Evolutionary conservation across 1,140 invertebrate genomes (phyloP).

Genomic region (Cepaea nemoralis): DNA sequence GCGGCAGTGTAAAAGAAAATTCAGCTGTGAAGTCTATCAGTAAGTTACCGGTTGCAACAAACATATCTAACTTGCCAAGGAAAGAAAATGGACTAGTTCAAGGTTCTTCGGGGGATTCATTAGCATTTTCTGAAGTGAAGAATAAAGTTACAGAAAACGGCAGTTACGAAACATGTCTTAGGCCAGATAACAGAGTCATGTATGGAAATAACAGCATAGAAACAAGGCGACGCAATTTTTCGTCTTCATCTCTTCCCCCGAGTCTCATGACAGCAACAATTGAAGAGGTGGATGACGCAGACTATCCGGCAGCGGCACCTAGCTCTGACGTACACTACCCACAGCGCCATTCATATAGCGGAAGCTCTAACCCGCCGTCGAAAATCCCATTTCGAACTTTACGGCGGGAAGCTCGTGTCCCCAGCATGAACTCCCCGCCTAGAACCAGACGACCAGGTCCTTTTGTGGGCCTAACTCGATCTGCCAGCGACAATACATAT

Average conservation of each 20-base stretch:
- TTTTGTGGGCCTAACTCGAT: background rate
- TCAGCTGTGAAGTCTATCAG: too few species aligned
- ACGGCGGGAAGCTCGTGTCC: slow-evolving; percentile 15
- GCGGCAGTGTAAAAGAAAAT: too few species aligned
- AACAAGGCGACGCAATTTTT: slow-evolving; percentile 27
- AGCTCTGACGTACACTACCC: background rate
- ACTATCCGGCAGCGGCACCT: background rate
- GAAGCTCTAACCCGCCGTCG: background rate
- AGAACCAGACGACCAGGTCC: background rate
- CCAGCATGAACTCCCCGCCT: slow-evolving; percentile 16
- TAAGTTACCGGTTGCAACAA: too few species aligned
- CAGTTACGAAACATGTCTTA: background rate
- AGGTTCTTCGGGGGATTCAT: background rate
- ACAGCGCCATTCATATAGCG: slow-evolving; percentile 22
- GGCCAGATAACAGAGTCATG: background rate
- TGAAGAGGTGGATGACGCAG: slow-evolving; percentile 37
- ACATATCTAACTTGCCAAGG: too few species aligned
- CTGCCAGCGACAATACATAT: slow-evolving; percentile 18
- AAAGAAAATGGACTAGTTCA: too few species aligned
- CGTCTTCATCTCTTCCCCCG: slow-evolving; percentile 38
- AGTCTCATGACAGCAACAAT: slow-evolving; percentile 37
- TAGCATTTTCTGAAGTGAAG: background rate
- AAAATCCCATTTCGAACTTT: background rate
- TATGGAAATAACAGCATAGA: background rate
- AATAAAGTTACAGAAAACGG: background rate